Conservation (phyloP, 2,113 vertebrate genomes). For the Saiga tatarica region DNA sequence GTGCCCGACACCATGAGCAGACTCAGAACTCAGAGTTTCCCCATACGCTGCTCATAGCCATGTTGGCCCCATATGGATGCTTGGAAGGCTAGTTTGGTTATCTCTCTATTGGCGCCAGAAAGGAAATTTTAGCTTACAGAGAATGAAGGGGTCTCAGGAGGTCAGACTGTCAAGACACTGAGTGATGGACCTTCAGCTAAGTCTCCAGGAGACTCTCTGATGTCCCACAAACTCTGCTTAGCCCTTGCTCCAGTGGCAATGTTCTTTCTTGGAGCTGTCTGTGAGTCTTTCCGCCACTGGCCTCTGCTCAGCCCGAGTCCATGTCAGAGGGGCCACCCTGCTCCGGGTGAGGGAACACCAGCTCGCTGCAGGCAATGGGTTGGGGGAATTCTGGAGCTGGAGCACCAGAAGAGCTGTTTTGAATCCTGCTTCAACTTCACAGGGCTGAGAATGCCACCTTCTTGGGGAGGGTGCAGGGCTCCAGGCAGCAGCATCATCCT, state of each 20-base stretch:
- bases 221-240: background rate
- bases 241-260: rapidly evolving
- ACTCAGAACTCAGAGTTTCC: background rate
- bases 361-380: rapidly evolving
- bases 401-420: background rate
- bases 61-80: rapidly evolving
- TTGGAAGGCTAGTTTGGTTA: background rate
- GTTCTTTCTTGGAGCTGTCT: background rate
- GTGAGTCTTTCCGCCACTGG: rapidly evolving
- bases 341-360: rapidly evolving
- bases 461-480: background rate
- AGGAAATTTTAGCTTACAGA: background rate
- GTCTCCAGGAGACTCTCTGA: background rate
- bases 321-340: rapidly evolving
- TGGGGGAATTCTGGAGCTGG: rapidly evolving
- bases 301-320: background rate
- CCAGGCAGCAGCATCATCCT: rapidly evolving
- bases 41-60: rapidly evolving
- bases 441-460: background rate
- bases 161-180: rapidly evolving
- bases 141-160: background rate
- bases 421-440: rapidly evolving
- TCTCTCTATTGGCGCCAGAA: rapidly evolving
- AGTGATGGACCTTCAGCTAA: background rate
- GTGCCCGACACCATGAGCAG: rapidly evolving